These are phyloP conservation scores for Onychostoma macrolepis DNA, from an alignment of 2,113 vertebrate species.

Conservation along the genomic window DNA sequence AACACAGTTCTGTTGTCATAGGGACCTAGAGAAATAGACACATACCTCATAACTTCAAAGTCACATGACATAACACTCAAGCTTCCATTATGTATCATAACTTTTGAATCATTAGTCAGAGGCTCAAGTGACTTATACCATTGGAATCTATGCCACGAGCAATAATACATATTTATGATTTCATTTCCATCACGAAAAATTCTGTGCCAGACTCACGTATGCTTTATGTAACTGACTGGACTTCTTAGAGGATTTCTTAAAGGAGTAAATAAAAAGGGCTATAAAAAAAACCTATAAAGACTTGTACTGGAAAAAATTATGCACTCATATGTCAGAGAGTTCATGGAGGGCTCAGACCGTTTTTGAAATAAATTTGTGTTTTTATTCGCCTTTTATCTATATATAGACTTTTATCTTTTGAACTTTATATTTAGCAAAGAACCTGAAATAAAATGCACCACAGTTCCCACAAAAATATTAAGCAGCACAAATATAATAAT, in stretches of 20 bases:
- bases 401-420: background rate
- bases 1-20: slow-evolving; percentile 94
- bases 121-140: background rate
- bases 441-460: background rate
- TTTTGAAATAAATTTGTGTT: background rate
- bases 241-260: background rate
- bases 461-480: background rate
- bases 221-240: background rate
- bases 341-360: too few relatives aligned
- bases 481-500: background rate
- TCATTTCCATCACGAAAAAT: background rate
- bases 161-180: background rate
- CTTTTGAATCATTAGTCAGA: too few relatives aligned
- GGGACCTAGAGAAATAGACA: slow-evolving; percentile 74
- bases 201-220: background rate
- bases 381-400: background rate
- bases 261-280: too few relatives aligned
- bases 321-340: too few relatives aligned
- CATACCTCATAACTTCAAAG: background rate
- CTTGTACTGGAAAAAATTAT: too few relatives aligned
- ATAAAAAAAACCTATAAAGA: too few relatives aligned
- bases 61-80: background rate
- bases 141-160: background rate
- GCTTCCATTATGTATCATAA: background rate
- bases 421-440: background rate